A percentile compares a stretch with the other conserved stretches of the same genome.
Evolutionary conservation across 2,888 invertebrate genomes (phyloP).

Genomic region (Anoncus sp.): DNA sequence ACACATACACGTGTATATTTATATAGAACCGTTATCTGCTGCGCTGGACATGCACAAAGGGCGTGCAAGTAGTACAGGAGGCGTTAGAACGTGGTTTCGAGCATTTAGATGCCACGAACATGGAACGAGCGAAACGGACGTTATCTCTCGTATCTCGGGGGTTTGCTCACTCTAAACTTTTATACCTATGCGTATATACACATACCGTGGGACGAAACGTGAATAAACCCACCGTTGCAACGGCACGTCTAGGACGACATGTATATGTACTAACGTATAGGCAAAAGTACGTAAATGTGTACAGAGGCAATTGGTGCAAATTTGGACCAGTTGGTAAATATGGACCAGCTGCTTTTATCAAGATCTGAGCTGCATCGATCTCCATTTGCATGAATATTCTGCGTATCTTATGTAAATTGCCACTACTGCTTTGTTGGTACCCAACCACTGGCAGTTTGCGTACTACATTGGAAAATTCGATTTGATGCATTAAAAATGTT

Average conservation of each 20-base stretch:
- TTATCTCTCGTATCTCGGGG: slow-evolving; percentile 56
- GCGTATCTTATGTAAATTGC: too few species aligned
- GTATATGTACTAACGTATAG: not conserved
- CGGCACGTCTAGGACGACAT: not conserved
- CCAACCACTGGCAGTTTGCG: too few species aligned
- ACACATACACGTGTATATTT: not conserved
- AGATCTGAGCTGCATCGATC: too few species aligned
- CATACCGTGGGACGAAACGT: slow-evolving; percentile 5
- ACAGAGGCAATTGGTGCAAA: too few species aligned
- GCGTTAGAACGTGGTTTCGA: slow-evolving; percentile 6
- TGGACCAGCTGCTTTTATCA: too few species aligned
- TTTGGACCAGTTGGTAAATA: too few species aligned
- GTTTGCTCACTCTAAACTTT: slow-evolving; percentile 42
- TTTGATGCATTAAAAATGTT: too few species aligned
- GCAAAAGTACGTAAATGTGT: not conserved
- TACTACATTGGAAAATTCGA: too few species aligned
- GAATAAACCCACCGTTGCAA: slow-evolving; percentile 5
- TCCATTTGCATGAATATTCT: too few species aligned
- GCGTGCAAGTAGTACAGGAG: slow-evolving; percentile 8
- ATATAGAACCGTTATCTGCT: slow-evolving; percentile 15
- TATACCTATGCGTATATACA: not conserved
- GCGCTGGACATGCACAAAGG: slow-evolving; percentile 30
- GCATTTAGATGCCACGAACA: slow-evolving; percentile 34
- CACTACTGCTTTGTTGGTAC: too few species aligned
- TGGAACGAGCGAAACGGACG: slow-evolving; percentile 41